A percentile compares a stretch with the other conserved stretches of the same genome.
These are phyloP conservation scores for Dynastes hyllus DNA, from an alignment of 2,888 invertebrate genomes.

Conservation along the genomic window DNA sequence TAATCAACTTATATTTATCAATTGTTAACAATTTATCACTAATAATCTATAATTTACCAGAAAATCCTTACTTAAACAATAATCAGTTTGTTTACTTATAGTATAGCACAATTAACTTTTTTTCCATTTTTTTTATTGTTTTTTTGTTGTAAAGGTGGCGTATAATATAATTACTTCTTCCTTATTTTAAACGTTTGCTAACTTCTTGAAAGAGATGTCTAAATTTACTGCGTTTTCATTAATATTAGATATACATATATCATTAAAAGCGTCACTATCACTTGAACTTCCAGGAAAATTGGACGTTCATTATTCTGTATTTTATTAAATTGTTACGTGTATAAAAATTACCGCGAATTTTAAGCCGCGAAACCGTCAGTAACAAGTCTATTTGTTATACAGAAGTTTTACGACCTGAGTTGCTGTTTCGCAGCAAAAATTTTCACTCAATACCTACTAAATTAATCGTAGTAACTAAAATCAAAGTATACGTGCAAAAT, in stretches of 20 bases:
- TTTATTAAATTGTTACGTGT: slow-evolving; percentile 3
- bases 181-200: slow-evolving; percentile 7
- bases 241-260: slow-evolving; percentile 24
- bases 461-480: slow-evolving; percentile 13
- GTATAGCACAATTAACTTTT: slow-evolving; percentile 1
- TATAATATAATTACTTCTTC: slow-evolving; percentile 8
- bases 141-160: not conserved
- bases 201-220: slow-evolving; percentile 43
- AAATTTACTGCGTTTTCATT: slow-evolving; percentile 38
- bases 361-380: not conserved
- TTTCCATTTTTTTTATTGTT: not conserved
- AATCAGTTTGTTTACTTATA: too few species aligned
- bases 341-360: not conserved
- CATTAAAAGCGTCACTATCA: slow-evolving; percentile 45
- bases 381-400: slow-evolving; percentile 11
- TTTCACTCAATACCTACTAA: not conserved
- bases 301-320: slow-evolving; percentile 37
- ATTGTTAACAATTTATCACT: not conserved
- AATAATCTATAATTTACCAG: not conserved
- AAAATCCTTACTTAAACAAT: not conserved
- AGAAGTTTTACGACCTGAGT: slow-evolving; percentile 9
- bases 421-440: not conserved
- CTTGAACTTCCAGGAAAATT: slow-evolving; percentile 38
- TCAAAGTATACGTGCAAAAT: slow-evolving; percentile 17
- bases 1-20: too few species aligned